Conservation (phyloP, 2,888 invertebrate species). For the Agapostemon virescens region DNA sequence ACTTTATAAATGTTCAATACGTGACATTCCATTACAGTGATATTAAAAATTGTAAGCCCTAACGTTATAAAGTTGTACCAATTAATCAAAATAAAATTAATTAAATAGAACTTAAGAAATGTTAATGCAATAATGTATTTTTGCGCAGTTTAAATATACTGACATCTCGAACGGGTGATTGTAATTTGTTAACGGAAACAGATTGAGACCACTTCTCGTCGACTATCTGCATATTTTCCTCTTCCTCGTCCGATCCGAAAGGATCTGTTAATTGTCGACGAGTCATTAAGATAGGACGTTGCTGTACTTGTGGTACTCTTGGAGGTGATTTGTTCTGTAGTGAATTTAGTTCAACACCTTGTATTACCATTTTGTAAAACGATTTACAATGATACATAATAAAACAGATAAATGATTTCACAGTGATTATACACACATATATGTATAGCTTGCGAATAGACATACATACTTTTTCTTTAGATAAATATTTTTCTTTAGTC, state of each 20-base stretch:
- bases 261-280: conserved; percentile 93
- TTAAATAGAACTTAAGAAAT: conserved; percentile 10
- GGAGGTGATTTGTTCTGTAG: conserved; percentile 80
- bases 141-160: conserved; percentile 67
- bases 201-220: conserved; percentile 78
- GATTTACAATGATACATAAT: conserved; percentile 15
- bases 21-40: neutral
- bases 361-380: conserved; percentile 22
- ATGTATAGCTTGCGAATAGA: neutral
- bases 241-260: conserved; percentile 93
- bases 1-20: neutral
- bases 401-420: conserved; percentile 13
- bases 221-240: conserved; percentile 77
- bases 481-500: conserved; percentile 84
- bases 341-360: conserved; percentile 58
- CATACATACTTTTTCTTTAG: conserved; percentile 79
- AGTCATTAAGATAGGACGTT: conserved; percentile 86
- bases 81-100: neutral
- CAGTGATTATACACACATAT: neutral
- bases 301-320: conserved; percentile 71
- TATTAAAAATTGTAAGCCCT: conserved; percentile 3
- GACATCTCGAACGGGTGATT: conserved; percentile 79
- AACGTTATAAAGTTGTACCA: conserved; percentile 5
- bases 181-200: conserved; percentile 76
- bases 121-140: conserved; percentile 58